These are phyloP conservation scores for Bimastos eiseni DNA, from an alignment of 2,888 invertebrate genomes.

Conservation along the genomic window DNA sequence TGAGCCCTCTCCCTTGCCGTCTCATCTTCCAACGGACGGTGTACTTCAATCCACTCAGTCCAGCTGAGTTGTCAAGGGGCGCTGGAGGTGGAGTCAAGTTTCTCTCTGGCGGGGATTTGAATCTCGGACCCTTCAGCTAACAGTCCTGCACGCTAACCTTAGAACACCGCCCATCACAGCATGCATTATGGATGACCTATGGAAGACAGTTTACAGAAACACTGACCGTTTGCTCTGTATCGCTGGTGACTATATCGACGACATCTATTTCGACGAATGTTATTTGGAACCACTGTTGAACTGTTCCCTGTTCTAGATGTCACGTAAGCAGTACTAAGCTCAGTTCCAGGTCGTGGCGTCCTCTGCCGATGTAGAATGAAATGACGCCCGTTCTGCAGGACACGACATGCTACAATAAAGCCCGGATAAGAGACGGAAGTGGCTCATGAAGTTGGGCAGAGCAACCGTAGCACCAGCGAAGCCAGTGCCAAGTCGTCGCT, in stretches of 20 bases:
- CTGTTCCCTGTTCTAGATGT: background rate
- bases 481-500: background rate
- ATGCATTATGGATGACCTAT: background rate
- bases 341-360: background rate
- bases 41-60: too few species aligned
- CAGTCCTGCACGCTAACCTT: too few species aligned
- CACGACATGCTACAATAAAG: background rate
- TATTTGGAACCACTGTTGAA: background rate
- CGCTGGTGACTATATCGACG: background rate
- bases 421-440: background rate
- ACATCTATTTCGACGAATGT: background rate
- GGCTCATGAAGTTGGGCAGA: background rate
- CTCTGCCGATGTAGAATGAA: background rate
- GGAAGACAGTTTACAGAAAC: background rate
- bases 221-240: background rate
- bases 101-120: too few species aligned
- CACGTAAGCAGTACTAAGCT: background rate
- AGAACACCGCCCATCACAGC: too few species aligned
- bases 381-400: background rate
- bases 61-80: too few species aligned
- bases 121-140: background rate
- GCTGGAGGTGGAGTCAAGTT: too few species aligned
- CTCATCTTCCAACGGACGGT: too few species aligned
- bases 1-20: too few species aligned
- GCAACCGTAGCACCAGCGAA: background rate